Conservation (phyloP, 1,140 invertebrate species). For the Orussus abietinus region DNA sequence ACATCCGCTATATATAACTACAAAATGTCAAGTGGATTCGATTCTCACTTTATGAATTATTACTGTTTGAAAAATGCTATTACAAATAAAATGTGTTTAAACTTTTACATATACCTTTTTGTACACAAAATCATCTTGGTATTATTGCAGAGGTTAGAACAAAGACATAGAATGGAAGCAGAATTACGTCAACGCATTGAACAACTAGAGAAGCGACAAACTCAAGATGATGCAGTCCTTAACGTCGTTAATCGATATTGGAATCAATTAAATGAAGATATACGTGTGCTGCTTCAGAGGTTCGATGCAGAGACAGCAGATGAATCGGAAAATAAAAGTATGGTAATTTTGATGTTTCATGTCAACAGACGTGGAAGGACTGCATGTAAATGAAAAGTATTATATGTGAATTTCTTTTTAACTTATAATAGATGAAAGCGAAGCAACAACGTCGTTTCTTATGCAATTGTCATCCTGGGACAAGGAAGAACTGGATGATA, state of each 20-base stretch:
- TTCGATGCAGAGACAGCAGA: conserved; percentile 97
- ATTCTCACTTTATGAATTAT: no score
- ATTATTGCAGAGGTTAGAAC: conserved; percentile 72
- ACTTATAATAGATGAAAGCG: conserved; percentile 77
- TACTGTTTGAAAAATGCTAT: no score
- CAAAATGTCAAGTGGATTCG: no score
- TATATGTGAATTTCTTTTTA: conserved; percentile 4
- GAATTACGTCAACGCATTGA: conserved; percentile 91
- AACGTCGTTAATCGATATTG: conserved; percentile 98
- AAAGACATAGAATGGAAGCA: conserved; percentile 82
- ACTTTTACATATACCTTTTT: no score
- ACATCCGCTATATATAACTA: no score
- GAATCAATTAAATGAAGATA: conserved; percentile 97
- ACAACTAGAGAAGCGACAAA: conserved; percentile 94
- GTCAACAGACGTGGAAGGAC: no score
- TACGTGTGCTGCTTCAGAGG: conserved; percentile 86
- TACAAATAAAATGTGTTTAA: no score
- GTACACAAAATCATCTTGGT: conserved; percentile 12
- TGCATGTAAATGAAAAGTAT: not conserved
- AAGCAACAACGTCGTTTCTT: conserved; percentile 93
- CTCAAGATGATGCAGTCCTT: conserved; percentile 95
- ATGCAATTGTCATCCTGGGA: conserved; percentile 98
- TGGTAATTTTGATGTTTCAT: conserved; percentile 3
- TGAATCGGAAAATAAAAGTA: conserved; percentile 92
- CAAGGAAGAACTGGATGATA: conserved; percentile 94